These are phyloP conservation scores for Cephus sareptanus DNA, from an alignment of 2,888 invertebrate genomes.

Conservation along the genomic window DNA sequence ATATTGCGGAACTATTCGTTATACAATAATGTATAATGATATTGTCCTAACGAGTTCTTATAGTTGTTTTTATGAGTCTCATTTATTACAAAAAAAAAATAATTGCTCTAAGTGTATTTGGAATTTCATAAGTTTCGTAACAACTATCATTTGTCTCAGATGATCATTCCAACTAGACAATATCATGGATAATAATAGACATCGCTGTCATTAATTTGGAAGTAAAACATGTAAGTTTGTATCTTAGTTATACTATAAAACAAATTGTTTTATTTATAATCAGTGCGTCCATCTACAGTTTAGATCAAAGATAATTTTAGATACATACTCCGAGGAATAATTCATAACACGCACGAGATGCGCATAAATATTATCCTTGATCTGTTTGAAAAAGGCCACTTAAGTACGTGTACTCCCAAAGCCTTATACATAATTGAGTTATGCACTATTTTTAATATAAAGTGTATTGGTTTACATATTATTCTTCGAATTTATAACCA, in stretches of 20 bases:
- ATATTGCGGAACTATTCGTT: background rate
- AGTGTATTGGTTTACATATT: background rate
- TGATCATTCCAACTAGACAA: background rate
- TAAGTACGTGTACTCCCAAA: slow-evolving; percentile 5
- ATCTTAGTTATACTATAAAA: background rate
- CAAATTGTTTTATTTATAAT: background rate
- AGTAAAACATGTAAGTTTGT: background rate
- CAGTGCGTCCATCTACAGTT: background rate
- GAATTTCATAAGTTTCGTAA: background rate
- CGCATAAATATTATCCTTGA: background rate
- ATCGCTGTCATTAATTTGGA: background rate
- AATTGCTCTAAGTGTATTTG: background rate
- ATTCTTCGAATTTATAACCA: background rate
- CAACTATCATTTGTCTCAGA: background rate
- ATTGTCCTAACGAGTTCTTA: background rate
- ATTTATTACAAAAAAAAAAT: background rate
- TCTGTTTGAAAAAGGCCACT: slow-evolving; percentile 3
- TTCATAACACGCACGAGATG: background rate
- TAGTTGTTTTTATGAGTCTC: background rate
- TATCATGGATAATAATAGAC: background rate
- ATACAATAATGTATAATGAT: background rate
- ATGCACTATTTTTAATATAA: background rate
- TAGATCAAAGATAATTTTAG: background rate
- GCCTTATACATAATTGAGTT: background rate
- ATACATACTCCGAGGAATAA: background rate